phyloP scores from a whole-genome alignment of 2,113 vertebrate species.

The Phylloscopus whistleri region DNA sequence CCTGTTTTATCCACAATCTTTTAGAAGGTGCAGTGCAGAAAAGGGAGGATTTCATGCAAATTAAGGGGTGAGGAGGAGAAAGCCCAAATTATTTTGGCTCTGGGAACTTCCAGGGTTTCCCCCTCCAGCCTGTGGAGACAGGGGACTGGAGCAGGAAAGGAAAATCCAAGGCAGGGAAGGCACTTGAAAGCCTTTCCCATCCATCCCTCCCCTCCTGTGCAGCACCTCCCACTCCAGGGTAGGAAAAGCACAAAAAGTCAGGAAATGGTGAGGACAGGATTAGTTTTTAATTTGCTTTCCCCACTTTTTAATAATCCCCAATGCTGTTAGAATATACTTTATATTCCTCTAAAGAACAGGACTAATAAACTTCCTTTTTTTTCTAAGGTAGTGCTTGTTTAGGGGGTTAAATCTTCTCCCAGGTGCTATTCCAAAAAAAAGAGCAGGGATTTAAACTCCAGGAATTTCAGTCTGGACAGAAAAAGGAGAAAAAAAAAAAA shows the following conservation, averaged over 20 bases:
- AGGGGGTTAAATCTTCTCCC: not conserved
- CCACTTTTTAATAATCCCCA: not conserved
- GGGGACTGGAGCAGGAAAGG: not conserved
- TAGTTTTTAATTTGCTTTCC: conserved; percentile 19
- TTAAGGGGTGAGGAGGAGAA: not conserved
- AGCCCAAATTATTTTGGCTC: not conserved
- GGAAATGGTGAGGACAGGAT: not conserved
- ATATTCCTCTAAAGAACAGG: not conserved
- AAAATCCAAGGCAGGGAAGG: not conserved
- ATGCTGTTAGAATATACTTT: not conserved
- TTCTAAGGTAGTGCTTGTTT: not conserved
- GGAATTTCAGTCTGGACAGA: not conserved
- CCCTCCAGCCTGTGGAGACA: not conserved
- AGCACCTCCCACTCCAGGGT: not conserved
- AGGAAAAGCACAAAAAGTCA: not conserved
- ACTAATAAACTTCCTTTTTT: not conserved
- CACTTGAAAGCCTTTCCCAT: not conserved
- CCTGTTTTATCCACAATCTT: not conserved
- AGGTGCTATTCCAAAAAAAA: not conserved
- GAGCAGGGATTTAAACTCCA: not conserved
- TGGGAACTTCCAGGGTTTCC: not conserved
- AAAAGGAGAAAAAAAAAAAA: not conserved
- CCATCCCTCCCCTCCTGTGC: not conserved
- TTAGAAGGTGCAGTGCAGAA: not conserved
- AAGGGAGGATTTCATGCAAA: not conserved